A percentile compares a stretch with the other conserved stretches of the same genome.
These are phyloP conservation scores for Oscheius myriophilus DNA, from an alignment of 2,888 invertebrate genomes.

Conservation along the genomic window DNA sequence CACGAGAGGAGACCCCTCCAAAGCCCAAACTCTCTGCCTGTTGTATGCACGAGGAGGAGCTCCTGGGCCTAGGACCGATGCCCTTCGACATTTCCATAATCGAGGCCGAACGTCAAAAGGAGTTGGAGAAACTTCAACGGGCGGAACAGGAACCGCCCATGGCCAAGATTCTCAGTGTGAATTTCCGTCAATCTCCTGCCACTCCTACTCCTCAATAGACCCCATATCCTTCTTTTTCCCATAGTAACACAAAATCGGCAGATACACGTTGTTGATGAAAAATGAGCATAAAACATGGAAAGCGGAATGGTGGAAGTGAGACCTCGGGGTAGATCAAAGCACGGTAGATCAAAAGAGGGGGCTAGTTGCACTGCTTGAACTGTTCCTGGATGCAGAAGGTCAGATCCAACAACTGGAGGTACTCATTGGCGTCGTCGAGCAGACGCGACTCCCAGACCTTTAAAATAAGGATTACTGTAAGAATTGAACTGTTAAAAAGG, in stretches of 20 bases:
- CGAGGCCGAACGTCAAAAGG: constrained; percentile 29
- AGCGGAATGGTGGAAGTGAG: neutral
- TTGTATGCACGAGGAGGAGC: constrained; percentile 18
- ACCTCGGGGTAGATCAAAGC: neutral
- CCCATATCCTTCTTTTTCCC: too few relatives aligned
- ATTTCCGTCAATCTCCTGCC: too few relatives aligned
- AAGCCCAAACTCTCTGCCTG: constrained; percentile 26
- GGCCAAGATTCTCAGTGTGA: constrained; percentile 11
- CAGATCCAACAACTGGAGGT: constrained; percentile 86
- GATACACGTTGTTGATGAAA: neutral
- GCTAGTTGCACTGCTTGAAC: constrained; percentile 8
- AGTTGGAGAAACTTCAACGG: constrained; percentile 24
- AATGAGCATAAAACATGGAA: constrained; percentile 1
- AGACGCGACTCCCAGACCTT: constrained; percentile 80
- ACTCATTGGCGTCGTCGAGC: constrained; percentile 91
- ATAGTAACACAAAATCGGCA: too few relatives aligned
- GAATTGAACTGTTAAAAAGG: too few relatives aligned
- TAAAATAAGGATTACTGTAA: too few relatives aligned
- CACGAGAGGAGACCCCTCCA: neutral
- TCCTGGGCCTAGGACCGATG: constrained; percentile 27
- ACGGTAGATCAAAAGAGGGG: neutral
- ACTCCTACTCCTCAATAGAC: too few relatives aligned
- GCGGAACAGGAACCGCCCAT: constrained; percentile 15
- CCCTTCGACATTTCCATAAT: constrained; percentile 27
- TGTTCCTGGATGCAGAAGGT: constrained; percentile 25